These are phyloP conservation scores for Balanococcus diminutus DNA, from an alignment of 2,888 invertebrate species.

Conservation along the genomic window DNA sequence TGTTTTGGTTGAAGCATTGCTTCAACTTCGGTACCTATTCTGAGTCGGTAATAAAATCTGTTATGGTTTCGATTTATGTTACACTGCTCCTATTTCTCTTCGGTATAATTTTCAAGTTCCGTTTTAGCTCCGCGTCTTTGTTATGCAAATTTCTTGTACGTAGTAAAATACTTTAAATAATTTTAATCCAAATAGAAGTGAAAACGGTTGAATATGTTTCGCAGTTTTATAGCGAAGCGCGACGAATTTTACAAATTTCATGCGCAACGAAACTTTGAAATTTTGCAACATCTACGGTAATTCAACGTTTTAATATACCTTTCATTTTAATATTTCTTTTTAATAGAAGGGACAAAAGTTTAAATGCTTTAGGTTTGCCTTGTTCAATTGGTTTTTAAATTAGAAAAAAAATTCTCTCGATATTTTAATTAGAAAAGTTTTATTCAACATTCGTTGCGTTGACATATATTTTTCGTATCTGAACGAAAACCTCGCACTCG, in stretches of 20 bases:
- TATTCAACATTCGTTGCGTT: constrained; percentile 11
- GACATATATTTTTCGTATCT: constrained; percentile 8
- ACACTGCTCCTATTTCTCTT: constrained; percentile 18
- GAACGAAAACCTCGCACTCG: background rate
- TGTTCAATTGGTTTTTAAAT: constrained; percentile 13
- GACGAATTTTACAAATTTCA: constrained; percentile 37
- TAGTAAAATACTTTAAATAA: constrained; percentile 24
- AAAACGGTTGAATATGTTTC: constrained; percentile 41
- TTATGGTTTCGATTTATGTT: constrained; percentile 44
- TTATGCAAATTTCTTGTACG: constrained; percentile 41
- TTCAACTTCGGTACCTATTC: constrained; percentile 23
- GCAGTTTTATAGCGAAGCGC: constrained; percentile 11
- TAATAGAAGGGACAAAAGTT: constrained; percentile 23
- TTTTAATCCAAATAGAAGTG: constrained; percentile 36
- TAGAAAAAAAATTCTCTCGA: background rate
- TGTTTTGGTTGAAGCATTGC: background rate
- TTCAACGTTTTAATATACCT: constrained; percentile 37
- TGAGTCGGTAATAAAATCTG: constrained; percentile 21
- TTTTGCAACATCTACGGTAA: constrained; percentile 15
- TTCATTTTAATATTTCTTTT: constrained; percentile 23
- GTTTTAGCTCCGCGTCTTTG: constrained; percentile 31
- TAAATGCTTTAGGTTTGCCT: constrained; percentile 9
- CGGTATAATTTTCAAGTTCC: constrained; percentile 29
- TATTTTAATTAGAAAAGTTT: constrained; percentile 31
- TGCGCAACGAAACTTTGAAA: constrained; percentile 10